A percentile compares a stretch with the other conserved stretches of the same genome.
phyloP scores from a whole-genome alignment of 1,140 invertebrate species.

The Linepithema humile region DNA sequence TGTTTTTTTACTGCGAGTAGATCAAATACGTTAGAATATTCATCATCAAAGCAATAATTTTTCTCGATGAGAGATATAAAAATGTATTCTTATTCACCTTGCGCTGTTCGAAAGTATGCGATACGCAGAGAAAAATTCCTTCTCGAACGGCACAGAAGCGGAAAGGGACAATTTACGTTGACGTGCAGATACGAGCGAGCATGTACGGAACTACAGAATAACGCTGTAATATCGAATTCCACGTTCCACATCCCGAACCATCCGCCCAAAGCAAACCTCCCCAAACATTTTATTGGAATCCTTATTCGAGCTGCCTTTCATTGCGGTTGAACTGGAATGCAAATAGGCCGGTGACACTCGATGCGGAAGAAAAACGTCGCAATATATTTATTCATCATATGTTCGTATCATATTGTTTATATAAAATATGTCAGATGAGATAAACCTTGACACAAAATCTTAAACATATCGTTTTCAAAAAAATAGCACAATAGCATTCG shows the following conservation, averaged over 20 bases:
- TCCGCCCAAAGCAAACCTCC: slow-evolving; percentile 66
- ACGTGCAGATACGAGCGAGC: slow-evolving; percentile 43
- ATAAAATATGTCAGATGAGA: slow-evolving; percentile 32
- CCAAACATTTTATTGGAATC: slow-evolving; percentile 78
- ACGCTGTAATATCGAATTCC: slow-evolving; percentile 79
- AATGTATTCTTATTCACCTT: slow-evolving; percentile 26
- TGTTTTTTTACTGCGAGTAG: neutral
- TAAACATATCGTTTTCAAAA: neutral
- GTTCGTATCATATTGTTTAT: slow-evolving; percentile 24
- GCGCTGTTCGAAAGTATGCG: slow-evolving; percentile 36
- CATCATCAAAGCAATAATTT: neutral
- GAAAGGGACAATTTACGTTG: slow-evolving; percentile 55
- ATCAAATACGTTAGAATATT: neutral
- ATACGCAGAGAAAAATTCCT: slow-evolving; percentile 60
- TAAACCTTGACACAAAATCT: slow-evolving; percentile 1
- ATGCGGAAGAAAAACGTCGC: slow-evolving; percentile 51
- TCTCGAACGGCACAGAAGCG: slow-evolving; percentile 8
- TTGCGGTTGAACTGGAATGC: slow-evolving; percentile 73
- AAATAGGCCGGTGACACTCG: slow-evolving; percentile 76
- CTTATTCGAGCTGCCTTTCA: slow-evolving; percentile 72
- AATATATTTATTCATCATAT: slow-evolving; percentile 51
- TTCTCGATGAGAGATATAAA: neutral
- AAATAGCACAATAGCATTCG: neutral
- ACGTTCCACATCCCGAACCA: slow-evolving; percentile 63
- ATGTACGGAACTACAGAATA: slow-evolving; percentile 71